These are phyloP conservation scores for Andrena flavipes DNA, from an alignment of 2,888 invertebrate genomes.

Conservation along the genomic window DNA sequence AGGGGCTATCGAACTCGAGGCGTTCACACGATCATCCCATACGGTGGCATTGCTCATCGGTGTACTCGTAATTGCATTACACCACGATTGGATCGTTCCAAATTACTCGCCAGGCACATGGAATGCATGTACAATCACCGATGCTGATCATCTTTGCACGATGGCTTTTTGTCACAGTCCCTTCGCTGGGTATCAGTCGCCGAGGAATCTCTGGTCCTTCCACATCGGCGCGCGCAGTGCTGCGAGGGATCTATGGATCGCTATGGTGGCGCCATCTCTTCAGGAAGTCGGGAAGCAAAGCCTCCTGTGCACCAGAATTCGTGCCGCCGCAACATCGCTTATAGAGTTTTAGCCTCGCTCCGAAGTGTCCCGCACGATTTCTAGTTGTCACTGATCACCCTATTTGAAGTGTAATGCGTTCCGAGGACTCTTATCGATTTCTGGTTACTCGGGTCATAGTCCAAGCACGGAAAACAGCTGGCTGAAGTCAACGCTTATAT, in stretches of 20 bases:
- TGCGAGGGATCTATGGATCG: slow-evolving; percentile 40
- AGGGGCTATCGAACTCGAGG: background rate
- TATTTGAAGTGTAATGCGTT: slow-evolving; percentile 61
- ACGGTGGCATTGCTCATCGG: background rate
- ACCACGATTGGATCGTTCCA: background rate
- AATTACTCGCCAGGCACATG: background rate
- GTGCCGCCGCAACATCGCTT: slow-evolving; percentile 44
- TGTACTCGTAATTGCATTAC: slow-evolving; percentile 5
- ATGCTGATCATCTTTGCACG: background rate
- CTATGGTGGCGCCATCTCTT: slow-evolving; percentile 80
- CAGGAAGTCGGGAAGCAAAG: slow-evolving; percentile 66
- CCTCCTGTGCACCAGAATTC: slow-evolving; percentile 38
- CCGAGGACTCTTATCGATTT: slow-evolving; percentile 46
- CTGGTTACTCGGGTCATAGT: slow-evolving; percentile 40
- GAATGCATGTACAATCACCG: background rate
- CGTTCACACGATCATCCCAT: slow-evolving; percentile 2
- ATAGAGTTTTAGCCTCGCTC: slow-evolving; percentile 49
- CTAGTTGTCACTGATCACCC: slow-evolving; percentile 54
- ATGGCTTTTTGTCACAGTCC: slow-evolving; percentile 6
- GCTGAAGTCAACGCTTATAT: slow-evolving; percentile 2
- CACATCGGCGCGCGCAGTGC: background rate
- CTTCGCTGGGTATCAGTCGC: background rate
- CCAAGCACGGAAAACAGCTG: slow-evolving; percentile 28
- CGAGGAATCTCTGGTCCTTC: slow-evolving; percentile 3
- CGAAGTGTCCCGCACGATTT: slow-evolving; percentile 53